Evolutionary conservation across 2,113 vertebrate genomes (phyloP), one percentile per base, ranked within the genome.

Genomic region (Dinomys branickii): DNA sequence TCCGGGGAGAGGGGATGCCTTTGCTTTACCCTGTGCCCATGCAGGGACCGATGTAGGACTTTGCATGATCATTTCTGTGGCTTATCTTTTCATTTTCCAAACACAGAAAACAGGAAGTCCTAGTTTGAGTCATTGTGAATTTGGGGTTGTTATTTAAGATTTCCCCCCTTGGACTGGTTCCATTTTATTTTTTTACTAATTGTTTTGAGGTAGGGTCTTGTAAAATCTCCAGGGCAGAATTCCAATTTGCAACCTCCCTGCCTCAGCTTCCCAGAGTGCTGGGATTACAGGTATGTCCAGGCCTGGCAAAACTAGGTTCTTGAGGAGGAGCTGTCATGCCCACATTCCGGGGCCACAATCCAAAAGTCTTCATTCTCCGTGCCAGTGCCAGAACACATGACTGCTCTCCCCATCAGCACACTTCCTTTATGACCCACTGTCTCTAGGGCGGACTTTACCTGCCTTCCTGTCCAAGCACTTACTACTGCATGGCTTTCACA

Each of bases 41-140:
- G 93, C 88, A 84, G 69, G 56, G 67, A 65, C 35, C 1, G 22
- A 24, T 63, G 8, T 83, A 84, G 86, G 50, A 89, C 73, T 84
- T 80, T 41, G 59, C 86, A 5, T 28, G 50, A 47, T 88, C 91
- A 82, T 93, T 95, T 95, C 81, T 89, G 75, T 85, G 50, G 63
- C 81, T 95, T 95, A 65, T 91, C 75, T 92, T 71, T 90, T 81
- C 67, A 24, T 63, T 91, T 35, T 8, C 28, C 59, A 52, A 7
- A 59, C 58, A 17, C n/a, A 73, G 63, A 88, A 91, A 90, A 95
- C 93, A 92, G 85, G 90, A 95, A 93, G 78, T 83, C 67, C 41
- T 47, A 81, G 63, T 83, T 88, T 94, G 63, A 93, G 77, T 96
- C 92, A 73, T 30, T 95, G 80, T 96, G 96, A 89, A 92, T 91